Evolutionary conservation across 1,140 invertebrate genomes (phyloP), one percentile per base, ranked within the genome.

Genomic region (Drosophila sp.): DNA sequence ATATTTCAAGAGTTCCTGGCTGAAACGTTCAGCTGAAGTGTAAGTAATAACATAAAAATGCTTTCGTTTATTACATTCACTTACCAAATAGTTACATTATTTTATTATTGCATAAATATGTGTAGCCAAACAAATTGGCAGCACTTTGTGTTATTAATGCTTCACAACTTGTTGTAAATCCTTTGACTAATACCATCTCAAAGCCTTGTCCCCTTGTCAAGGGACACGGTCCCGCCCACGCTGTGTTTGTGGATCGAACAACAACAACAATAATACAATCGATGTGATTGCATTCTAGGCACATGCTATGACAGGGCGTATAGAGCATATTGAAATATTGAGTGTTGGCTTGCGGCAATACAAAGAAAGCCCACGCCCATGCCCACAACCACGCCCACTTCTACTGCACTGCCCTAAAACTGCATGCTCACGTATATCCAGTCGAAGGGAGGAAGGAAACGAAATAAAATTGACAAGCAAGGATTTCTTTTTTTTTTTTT

Each of bases 251-350:
- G n/a, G n/a, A n/a, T n/a, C n/a, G n/a, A n/a, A n/a, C 38, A 59
- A 29, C 43, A 61, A 18, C 29, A 64, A 4, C 11, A 36, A 38
- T 27, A 59, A 36, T 61, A 11, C 73, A 80, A 81, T 66, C 70
- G 59, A 77, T 74, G 50, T 13, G 41, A 64, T 48, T 51, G 18
- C 34, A 58, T 58, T 58, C 27, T 34, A 7, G 34, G 50, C 5
- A 57, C 34, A 65, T 71, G 41, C 58, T 51, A 40, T 51, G 58
- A 34, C 54, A 21, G 16, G 25, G 9, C 18, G 38, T 53, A n/a
- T n/a, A n/a, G n/a, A n/a, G 32, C 61, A 78, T 80, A 76, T 77
- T 80, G 78, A 72, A 82, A 71, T 82, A 78, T 75, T 78, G 75
- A 82, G 83, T 79, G 80, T 56, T 65, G 53, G 58, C 79, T 58